phyloP scores from a whole-genome alignment of 2,113 vertebrate species.

The Lutjanus erythropterus region DNA sequence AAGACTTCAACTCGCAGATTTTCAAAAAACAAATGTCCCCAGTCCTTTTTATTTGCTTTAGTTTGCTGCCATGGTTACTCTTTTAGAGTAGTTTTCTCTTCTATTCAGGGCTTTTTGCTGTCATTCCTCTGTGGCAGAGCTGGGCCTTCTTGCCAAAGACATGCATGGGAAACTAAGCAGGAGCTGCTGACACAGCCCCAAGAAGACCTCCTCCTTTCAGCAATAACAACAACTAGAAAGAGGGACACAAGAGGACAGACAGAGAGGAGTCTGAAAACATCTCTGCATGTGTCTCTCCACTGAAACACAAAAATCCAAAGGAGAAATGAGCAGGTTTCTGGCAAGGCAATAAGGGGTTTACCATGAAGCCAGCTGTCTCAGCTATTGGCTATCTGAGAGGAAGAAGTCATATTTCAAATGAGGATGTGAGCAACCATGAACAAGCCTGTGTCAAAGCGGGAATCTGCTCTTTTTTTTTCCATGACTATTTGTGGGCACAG shows the following conservation, averaged over 20 bases:
- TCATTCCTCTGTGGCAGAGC: slow-evolving; percentile 43
- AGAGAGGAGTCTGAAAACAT: slow-evolving; percentile 54
- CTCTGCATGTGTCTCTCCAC: slow-evolving; percentile 15
- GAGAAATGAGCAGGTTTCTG: slow-evolving; percentile 49
- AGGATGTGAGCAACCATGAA: slow-evolving; percentile 70
- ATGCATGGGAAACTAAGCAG: slow-evolving; percentile 82
- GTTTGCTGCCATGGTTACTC: slow-evolving; percentile 76
- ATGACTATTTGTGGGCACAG: slow-evolving; percentile 21
- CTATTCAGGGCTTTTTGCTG: slow-evolving; percentile 66
- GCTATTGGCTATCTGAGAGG: slow-evolving; percentile 29
- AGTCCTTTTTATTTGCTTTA: slow-evolving; percentile 16
- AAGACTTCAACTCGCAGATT: slow-evolving; percentile 7
- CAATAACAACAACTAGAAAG: slow-evolving; percentile 53
- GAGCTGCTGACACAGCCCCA: slow-evolving; percentile 72
- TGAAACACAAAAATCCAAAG: slow-evolving; percentile 43
- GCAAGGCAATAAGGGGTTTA: slow-evolving; percentile 27
- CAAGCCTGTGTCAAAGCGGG: slow-evolving; percentile 29
- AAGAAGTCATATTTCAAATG: slow-evolving; percentile 32
- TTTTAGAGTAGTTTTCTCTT: slow-evolving; percentile 50
- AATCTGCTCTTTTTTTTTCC: slow-evolving; percentile 19
- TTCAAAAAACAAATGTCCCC: slow-evolving; percentile 10
- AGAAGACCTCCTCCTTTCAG: slow-evolving; percentile 41
- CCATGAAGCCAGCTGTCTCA: slow-evolving; percentile 11
- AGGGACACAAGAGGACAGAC: slow-evolving; percentile 49
- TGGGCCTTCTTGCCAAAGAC: slow-evolving; percentile 68